Evolutionary conservation across 2,888 invertebrate genomes (phyloP).

Genomic region (Sinhomidia bicolor): DNA sequence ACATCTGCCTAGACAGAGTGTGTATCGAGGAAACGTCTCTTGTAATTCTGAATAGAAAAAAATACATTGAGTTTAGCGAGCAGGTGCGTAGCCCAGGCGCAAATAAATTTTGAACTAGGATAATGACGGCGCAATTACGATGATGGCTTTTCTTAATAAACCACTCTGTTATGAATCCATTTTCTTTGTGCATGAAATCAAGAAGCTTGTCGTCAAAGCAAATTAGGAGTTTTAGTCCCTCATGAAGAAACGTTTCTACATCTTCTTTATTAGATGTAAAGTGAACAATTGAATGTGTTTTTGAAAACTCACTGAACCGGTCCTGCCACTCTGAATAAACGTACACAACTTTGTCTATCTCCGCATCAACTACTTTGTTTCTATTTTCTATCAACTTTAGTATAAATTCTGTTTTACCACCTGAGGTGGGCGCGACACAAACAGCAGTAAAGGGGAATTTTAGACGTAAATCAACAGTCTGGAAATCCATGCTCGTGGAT

Average conservation of each 20-base stretch:
- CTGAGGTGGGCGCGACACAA: not conserved
- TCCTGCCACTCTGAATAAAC: constrained; percentile 27
- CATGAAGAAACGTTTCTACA: not conserved
- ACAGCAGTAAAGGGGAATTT: not conserved
- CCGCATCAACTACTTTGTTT: not conserved
- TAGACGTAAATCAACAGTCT: not conserved
- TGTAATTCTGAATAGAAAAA: not conserved
- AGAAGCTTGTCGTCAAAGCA: not conserved
- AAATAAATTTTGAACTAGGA: constrained; percentile 16
- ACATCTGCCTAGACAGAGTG: not conserved
- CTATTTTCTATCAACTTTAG: not conserved
- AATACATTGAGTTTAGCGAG: not conserved
- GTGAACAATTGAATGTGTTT: not conserved
- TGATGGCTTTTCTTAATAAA: constrained; percentile 5
- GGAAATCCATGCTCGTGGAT: not conserved
- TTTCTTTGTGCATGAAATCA: not conserved
- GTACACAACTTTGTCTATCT: not conserved
- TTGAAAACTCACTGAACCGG: not conserved
- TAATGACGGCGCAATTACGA: not conserved
- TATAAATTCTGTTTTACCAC: not conserved
- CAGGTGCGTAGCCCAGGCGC: not conserved
- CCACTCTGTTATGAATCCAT: not conserved
- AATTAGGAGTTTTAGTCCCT: not conserved
- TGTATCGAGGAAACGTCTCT: not conserved
- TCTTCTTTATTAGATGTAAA: not conserved